Base-by-base conservation (phyloP, 2,113 vertebrate species). In the Zootoca vivipara region DNA sequence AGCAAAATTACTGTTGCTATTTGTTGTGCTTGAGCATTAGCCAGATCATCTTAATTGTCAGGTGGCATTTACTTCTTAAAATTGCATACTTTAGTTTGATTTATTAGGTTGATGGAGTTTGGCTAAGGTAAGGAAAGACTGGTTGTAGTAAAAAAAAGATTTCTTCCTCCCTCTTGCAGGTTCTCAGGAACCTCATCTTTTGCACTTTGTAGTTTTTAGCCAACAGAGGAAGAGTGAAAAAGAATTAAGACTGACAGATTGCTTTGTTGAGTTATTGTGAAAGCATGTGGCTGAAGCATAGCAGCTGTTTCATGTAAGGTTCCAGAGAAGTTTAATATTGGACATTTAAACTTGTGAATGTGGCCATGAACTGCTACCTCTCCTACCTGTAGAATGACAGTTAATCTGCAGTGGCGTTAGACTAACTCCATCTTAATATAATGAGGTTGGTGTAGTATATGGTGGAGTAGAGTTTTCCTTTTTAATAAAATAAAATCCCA, bases 291-390 rank as follows among this genome's bases (percentile, higher is more conserved):
- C 64, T 42, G 38, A 74, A 80, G 64, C 56, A 52, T 62, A 58
- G 35, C 64, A 78, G 79, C 33, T 86, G 40, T 83, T 72, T 40
- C 30, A 18, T 13, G 20, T 22, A 35, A 28, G 58, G 13, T 83
- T 83, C 85, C 30, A 78, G 56, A 87, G 46, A 86, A 33, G 18
- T 62, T 70, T 64, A 56, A n/a, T 69, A 77, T 69, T 33, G 26
- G 70, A 56, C 28, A 15, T 56, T 33, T 0, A 8, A 69, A 69
- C 62, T 42, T 67, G 33, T 7, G 70, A 86, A 62, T 58, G 26
- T 86, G 73, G 73, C 42, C 58, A 70, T 35, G 52, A n/a, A 20
- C 56, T 75, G 82, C 88, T 82, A 46, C 84, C 84, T 82, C 82
- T 85, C 26, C 8, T 62, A 69, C 72, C 62, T 82, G 20, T 82